Evolutionary conservation across 2,888 invertebrate species (phyloP), one percentile per base, ranked within the genome.

Genomic region (Dromius quadrimaculatus): DNA sequence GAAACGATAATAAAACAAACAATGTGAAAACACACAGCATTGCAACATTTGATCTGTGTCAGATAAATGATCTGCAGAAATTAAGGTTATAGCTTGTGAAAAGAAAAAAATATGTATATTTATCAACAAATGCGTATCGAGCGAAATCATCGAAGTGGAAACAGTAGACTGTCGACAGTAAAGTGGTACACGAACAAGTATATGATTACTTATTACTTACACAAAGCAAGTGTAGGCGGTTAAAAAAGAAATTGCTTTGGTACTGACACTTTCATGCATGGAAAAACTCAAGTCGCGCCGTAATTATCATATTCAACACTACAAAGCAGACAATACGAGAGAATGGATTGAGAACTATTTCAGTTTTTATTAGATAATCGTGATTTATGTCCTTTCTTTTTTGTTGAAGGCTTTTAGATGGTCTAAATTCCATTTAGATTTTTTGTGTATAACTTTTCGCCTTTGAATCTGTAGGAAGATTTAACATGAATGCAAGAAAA

Each of bases 51-150:
- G 69, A 59, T 59, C 61, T 69, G 69, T 69, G 69, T 45, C 69
- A 69, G 69, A 69, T 69, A 69, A 69, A 69, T 66, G 50, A 57
- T 38, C 34, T 47, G 43, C 43, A 61, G 69, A 61, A 69, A 69
- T 69, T 69, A 61, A 69, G 69, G 69, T 69, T 69, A n/a, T n/a
- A 69, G 38, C 47, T 9, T 61, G 69, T 43, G 57, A 68, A 68
- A 68, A 34, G 41, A 68, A 68, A 41, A n/a, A 63, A 66, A 66
- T 57, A 54, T 59, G 13, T 65, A 38, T 50, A 68, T 68, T 68
- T 68, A 68, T 68, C 41, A 68, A 36, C 36, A 22, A 47, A 45
- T 64, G 36, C 47, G 64, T 41, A 64, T 47, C 47, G 45, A 11
- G 13, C 59, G 41, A 19, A 65, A 36, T 68, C 50, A 68, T 6